Percentiles rank a stretch among this genome's conserved stretches.
Evolutionary conservation across 2,888 invertebrate species (phyloP).

Genomic region (Andrena haemorrhoa): DNA sequence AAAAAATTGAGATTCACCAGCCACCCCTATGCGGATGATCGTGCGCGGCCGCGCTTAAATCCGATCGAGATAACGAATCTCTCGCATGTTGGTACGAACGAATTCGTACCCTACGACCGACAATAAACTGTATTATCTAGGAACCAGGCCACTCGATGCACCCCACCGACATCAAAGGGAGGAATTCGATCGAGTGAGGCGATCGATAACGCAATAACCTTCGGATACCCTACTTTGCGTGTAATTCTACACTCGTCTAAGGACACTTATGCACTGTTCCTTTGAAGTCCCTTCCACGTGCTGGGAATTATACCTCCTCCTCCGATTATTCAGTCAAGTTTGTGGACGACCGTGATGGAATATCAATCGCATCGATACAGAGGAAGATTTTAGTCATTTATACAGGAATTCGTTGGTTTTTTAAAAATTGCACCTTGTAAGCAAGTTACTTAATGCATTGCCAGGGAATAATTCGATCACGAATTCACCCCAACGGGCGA

Average conservation of each 20-base stretch:
- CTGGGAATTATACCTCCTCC: not conserved
- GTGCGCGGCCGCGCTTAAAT: constrained; percentile 68
- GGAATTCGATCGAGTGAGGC: constrained; percentile 54
- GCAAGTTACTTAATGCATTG: not conserved
- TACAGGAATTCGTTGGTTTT: not conserved
- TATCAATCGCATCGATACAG: no score
- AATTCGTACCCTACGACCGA: constrained; percentile 55
- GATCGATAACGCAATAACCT: constrained; percentile 50
- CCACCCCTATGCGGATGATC: constrained; percentile 47
- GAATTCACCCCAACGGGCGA: not conserved
- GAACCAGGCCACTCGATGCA: constrained; percentile 52
- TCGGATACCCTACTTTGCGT: constrained; percentile 19
- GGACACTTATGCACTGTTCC: constrained; percentile 21
- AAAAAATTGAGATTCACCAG: constrained; percentile 18
- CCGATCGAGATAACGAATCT: constrained; percentile 76
- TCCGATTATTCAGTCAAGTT: not conserved
- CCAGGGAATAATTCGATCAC: not conserved
- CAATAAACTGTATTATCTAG: constrained; percentile 59
- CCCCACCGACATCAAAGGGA: constrained; percentile 65
- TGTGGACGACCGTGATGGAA: not conserved
- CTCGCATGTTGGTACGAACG: constrained; percentile 55
- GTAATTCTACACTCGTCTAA: constrained; percentile 46
- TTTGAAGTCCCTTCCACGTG: constrained; percentile 35
- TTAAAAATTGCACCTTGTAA: not conserved
- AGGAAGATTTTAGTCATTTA: no score